Evolutionary conservation across 2,888 invertebrate genomes (phyloP).

Genomic region (Tinea semifulvella): DNA sequence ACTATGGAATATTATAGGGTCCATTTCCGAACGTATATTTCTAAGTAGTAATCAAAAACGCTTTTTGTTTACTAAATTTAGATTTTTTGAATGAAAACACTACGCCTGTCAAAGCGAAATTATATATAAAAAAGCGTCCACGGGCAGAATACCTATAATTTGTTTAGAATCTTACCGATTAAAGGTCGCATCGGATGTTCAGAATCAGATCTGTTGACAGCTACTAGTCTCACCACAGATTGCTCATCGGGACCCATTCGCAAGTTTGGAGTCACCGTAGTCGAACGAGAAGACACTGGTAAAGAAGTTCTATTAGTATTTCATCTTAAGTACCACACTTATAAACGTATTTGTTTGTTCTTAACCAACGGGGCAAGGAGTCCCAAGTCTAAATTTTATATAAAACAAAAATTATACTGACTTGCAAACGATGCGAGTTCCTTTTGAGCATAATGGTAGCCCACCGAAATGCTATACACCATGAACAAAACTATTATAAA

Average conservation of each 20-base stretch:
- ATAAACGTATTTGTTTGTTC: too few relatives aligned
- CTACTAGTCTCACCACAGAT: conserved; percentile 39
- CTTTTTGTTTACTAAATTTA: too few relatives aligned
- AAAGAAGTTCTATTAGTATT: background rate
- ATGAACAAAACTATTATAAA: conserved; percentile 39
- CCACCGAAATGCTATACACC: conserved; percentile 55
- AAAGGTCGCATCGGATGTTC: conserved; percentile 38
- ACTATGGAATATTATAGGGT: too few relatives aligned
- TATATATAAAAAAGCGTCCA: background rate
- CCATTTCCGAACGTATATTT: too few relatives aligned
- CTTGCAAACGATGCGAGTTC: conserved; percentile 50
- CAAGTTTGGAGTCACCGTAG: conserved; percentile 17
- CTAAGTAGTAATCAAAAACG: too few relatives aligned
- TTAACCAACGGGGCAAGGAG: too few relatives aligned
- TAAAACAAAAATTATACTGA: conserved; percentile 26
- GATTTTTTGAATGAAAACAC: too few relatives aligned
- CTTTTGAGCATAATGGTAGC: conserved; percentile 56
- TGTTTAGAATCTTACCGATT: conserved; percentile 28
- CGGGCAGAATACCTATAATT: background rate
- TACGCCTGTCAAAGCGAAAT: too few relatives aligned
- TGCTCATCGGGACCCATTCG: conserved; percentile 21
- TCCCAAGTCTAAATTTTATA: too few relatives aligned
- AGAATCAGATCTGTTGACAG: conserved; percentile 41
- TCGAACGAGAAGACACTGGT: conserved; percentile 41
- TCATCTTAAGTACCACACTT: too few relatives aligned